Conservation (phyloP, 2,888 invertebrate species). For the Tetropium fuscum region DNA sequence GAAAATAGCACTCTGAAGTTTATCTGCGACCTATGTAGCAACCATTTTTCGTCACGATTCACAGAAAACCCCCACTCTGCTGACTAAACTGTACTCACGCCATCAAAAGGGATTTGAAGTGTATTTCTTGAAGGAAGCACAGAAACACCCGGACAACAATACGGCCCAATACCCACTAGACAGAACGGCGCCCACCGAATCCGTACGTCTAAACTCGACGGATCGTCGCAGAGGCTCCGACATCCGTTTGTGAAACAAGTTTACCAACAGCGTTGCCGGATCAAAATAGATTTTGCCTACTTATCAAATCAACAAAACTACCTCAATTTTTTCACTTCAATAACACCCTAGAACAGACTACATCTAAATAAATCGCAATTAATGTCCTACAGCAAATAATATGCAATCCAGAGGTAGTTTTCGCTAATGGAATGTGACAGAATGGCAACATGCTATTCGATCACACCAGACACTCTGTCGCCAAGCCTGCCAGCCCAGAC, state of each 20-base stretch:
- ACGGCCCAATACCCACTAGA: constrained; percentile 8
- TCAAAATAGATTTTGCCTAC: constrained; percentile 49
- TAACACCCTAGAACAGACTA: neutral
- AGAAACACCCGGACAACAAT: constrained; percentile 37
- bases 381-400: neutral
- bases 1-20: constrained; percentile 59
- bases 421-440: constrained; percentile 64
- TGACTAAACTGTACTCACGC: constrained; percentile 74
- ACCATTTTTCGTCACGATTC: constrained; percentile 68
- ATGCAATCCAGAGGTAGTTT: constrained; percentile 5
- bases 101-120: constrained; percentile 71
- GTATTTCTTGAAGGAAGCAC: constrained; percentile 40
- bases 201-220: constrained; percentile 66
- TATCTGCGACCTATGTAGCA: constrained; percentile 70
- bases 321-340: neutral
- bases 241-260: constrained; percentile 82
- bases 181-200: constrained; percentile 40
- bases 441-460: constrained; percentile 76
- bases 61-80: constrained; percentile 64
- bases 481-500: constrained; percentile 86
- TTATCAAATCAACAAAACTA: constrained; percentile 31
- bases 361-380: neutral
- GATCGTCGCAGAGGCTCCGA: constrained; percentile 67
- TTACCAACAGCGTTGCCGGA: constrained; percentile 72
- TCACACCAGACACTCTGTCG: constrained; percentile 96